A percentile compares a stretch with the other conserved stretches of the same genome.
phyloP scores from a whole-genome alignment of 2,113 vertebrate genomes.

The Lepus timidus region DNA sequence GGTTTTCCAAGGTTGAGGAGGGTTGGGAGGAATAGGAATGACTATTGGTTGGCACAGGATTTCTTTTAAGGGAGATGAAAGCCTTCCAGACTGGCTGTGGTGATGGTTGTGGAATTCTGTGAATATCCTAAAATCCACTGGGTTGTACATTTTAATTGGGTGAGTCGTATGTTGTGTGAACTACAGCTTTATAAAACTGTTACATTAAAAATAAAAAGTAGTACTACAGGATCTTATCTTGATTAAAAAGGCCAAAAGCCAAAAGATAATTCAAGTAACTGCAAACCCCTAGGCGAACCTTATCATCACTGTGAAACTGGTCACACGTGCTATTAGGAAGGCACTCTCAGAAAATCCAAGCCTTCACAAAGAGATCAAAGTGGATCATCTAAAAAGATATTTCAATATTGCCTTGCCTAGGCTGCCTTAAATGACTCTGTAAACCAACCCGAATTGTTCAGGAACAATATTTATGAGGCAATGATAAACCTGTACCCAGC shows the following conservation, averaged over 20 bases:
- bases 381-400: not conserved
- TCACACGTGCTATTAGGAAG: not conserved
- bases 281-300: not conserved
- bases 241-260: not conserved
- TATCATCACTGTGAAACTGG: not conserved
- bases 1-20: not conserved
- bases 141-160: not conserved
- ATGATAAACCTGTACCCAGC: not conserved
- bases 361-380: not conserved
- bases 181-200: not conserved
- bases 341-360: conserved; percentile 28
- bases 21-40: not conserved
- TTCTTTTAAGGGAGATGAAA: not conserved
- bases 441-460: not conserved
- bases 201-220: conserved; percentile 44
- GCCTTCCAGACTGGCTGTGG: not conserved
- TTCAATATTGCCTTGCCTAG: not conserved
- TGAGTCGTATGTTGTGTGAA: not conserved
- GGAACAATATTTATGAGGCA: conserved; percentile 18
- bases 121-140: not conserved
- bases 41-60: not conserved
- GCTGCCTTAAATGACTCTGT: conserved; percentile 21
- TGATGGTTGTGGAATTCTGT: not conserved
- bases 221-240: conserved; percentile 7
- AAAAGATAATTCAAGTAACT: conserved; percentile 18